phyloP scores from a whole-genome alignment of 2,797 vertebrate species.

The Glyptemys insculpta region DNA sequence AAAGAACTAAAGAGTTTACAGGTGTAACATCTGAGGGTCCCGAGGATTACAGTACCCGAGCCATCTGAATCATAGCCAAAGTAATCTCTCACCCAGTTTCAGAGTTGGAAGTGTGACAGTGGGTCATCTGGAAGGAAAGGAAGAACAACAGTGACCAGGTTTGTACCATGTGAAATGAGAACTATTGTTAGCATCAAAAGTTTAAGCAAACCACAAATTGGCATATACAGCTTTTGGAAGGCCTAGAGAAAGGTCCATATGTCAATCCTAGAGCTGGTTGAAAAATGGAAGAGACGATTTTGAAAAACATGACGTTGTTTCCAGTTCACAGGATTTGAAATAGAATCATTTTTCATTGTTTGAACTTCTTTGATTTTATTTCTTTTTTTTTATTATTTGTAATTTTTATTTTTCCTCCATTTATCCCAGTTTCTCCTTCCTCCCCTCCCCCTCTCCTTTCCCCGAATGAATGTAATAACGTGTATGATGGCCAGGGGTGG shows the following conservation, averaged over 20 bases:
- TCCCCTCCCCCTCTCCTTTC: background rate
- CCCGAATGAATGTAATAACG: background rate
- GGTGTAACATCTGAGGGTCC: conserved; percentile 71
- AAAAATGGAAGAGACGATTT: background rate
- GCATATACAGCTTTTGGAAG: conserved; percentile 16
- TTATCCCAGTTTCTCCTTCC: background rate
- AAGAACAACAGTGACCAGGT: conserved; percentile 43
- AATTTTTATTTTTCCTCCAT: background rate
- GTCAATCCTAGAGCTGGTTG: background rate
- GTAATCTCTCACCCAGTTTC: conserved; percentile 74
- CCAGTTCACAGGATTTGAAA: background rate
- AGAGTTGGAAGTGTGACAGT: conserved; percentile 70
- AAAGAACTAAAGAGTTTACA: conserved; percentile 75
- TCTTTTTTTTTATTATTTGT: background rate
- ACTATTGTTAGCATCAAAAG: conserved; percentile 49
- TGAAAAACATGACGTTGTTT: background rate
- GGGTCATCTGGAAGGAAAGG: conserved; percentile 3
- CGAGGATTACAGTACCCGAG: conserved; percentile 69
- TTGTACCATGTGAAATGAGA: conserved; percentile 64
- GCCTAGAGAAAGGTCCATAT: background rate
- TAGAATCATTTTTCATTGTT: background rate
- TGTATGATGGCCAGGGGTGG: background rate
- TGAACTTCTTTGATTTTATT: background rate
- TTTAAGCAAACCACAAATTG: conserved; percentile 29
- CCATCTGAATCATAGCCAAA: conserved; percentile 76